Evolutionary conservation across 2,113 vertebrate genomes (phyloP).

Genomic region (Tenebrosternarchus preto): DNA sequence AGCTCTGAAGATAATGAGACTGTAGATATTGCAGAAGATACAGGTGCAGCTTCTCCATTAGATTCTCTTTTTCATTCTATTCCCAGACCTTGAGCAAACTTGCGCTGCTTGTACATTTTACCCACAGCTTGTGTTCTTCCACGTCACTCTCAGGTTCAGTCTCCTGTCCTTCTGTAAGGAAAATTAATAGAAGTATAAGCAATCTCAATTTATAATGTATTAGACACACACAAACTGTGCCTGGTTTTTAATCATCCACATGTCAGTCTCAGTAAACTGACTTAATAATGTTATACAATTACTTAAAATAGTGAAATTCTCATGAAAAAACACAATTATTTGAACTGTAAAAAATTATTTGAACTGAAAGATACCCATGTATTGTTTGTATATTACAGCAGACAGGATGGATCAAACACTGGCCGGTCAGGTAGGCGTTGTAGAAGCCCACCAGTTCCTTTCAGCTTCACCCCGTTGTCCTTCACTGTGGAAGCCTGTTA

Average conservation of each 20-base stretch:
- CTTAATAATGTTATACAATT: too few species aligned
- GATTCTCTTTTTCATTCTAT: constrained; percentile 8
- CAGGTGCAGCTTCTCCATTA: not conserved
- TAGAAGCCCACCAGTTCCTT: not conserved
- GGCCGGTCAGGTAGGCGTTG: not conserved
- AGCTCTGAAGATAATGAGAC: constrained; percentile 32
- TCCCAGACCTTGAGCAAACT: constrained; percentile 28
- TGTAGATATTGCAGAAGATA: constrained; percentile 23
- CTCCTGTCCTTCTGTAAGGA: not conserved
- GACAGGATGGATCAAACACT: too few species aligned
- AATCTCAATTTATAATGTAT: constrained; percentile 4
- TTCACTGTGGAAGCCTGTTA: not conserved
- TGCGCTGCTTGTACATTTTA: not conserved
- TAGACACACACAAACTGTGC: not conserved
- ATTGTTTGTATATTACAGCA: too few species aligned
- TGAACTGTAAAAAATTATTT: too few species aligned
- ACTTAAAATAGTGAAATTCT: not conserved
- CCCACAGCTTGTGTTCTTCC: not conserved
- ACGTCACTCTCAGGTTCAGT: not conserved
- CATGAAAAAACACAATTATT: not conserved
- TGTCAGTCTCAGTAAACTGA: not conserved
- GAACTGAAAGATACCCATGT: too few species aligned
- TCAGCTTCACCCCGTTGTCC: not conserved
- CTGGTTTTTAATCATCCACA: not conserved
- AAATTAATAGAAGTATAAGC: constrained; percentile 9